phyloP scores from a whole-genome alignment of 2,888 invertebrate genomes.

The Dicyrtoma fusca region DNA sequence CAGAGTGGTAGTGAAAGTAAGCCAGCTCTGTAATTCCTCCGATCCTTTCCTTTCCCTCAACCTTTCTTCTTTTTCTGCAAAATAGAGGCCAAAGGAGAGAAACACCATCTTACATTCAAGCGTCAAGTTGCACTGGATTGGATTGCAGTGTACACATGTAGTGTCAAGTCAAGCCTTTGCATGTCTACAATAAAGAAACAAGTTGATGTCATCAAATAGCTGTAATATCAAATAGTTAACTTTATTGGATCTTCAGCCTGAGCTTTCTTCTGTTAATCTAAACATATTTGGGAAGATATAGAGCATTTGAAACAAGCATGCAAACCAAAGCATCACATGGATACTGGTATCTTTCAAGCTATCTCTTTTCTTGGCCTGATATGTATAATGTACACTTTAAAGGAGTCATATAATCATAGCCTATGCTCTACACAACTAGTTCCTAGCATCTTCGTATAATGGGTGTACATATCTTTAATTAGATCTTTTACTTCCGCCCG shows the following conservation, averaged over 20 bases:
- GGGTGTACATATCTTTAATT: conserved; percentile 25
- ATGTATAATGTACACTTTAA: too few species aligned
- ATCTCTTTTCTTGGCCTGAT: too few species aligned
- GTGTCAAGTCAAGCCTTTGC: too few species aligned
- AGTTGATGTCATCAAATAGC: conserved; percentile 34
- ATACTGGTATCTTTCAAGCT: too few species aligned
- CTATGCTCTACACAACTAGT: too few species aligned
- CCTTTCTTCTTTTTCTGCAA: background rate
- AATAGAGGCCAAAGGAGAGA: too few species aligned
- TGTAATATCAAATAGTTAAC: conserved; percentile 30
- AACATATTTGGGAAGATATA: background rate
- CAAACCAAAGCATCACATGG: too few species aligned
- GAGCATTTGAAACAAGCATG: too few species aligned
- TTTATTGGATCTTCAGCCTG: conserved; percentile 34
- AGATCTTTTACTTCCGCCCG: conserved; percentile 32
- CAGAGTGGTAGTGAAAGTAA: background rate
- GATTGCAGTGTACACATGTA: too few species aligned
- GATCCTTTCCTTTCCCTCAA: background rate
- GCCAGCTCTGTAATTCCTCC: background rate
- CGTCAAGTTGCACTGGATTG: too few species aligned
- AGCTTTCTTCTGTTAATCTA: conserved; percentile 24
- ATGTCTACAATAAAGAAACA: conserved; percentile 28
- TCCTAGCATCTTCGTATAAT: background rate
- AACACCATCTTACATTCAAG: too few species aligned
- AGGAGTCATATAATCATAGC: too few species aligned